Evolutionary conservation across 2,888 invertebrate genomes (phyloP), one percentile per base, ranked within the genome.

Genomic region (Antheraea assamensis): DNA sequence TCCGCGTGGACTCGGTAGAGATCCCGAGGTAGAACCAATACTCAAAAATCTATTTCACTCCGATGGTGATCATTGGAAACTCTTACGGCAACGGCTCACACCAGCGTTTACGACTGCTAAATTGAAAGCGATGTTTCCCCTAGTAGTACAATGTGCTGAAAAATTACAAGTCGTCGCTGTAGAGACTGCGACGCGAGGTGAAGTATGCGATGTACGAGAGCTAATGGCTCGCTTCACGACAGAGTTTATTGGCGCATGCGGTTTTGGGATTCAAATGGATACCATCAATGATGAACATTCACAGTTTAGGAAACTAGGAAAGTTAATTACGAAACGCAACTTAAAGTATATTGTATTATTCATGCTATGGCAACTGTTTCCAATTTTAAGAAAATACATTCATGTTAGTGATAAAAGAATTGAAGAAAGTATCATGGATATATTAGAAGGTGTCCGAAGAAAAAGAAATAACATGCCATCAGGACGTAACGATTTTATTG

Each of bases 101-200:
- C 83, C 91, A 0, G 87, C 91, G 0, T 92, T 92, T 73, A 92
- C 92, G 0, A 88, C 87, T 0, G 87, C 89, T 3, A 92, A 92
- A 74, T 77, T 93, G 49, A 90, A 88, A 74, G 86, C 81, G 5
- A 93, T 92, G 93, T 93, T 91, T 71, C 93, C 92, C 2, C 79
- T 93, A 31, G 83, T 93, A 3, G 83, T 90, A 27, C 82, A 87
- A 19, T 88, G 92, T 72, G 87, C 93, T 0, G 87, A 89, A 71
- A 91, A 89, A 75, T 76, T 92, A 52, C 82, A 88, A 30, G 70
- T 31, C 0, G 76, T 85, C 0, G 84, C 87, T 3, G 88, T 85
- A 15, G 80, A 77, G 0, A 82, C 85, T 19, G 83, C 86, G 35
- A 79, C 80, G 0, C 78, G 81, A 0, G 89, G 86, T 0, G 85